Evolutionary conservation across 1,140 invertebrate genomes (phyloP).

Genomic region (Pectinophora gossypiella): DNA sequence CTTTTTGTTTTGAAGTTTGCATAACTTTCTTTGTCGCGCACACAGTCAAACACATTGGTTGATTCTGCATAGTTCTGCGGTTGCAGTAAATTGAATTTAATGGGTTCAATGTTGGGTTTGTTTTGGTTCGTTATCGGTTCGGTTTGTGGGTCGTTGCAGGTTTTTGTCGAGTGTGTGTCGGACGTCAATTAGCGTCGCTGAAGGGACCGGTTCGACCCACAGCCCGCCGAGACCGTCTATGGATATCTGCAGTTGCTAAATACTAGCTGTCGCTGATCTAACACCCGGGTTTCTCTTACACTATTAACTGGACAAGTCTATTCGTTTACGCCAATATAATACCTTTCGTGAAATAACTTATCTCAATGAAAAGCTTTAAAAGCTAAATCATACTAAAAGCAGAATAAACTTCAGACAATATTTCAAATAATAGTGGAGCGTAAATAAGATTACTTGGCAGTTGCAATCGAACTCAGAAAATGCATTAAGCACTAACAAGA

Average conservation of each 20-base stretch:
- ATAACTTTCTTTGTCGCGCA: slow-evolving; percentile 46
- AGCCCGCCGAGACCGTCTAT: slow-evolving; percentile 21
- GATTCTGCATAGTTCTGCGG: slow-evolving; percentile 31
- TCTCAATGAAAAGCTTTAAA: too few relatives aligned
- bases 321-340: too few relatives aligned
- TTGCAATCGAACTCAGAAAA: too few relatives aligned
- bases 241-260: background rate
- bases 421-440: too few relatives aligned
- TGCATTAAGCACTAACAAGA: too few relatives aligned
- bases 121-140: slow-evolving; percentile 14
- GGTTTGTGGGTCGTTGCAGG: slow-evolving; percentile 15
- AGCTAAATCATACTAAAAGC: too few relatives aligned
- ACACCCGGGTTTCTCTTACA: background rate
- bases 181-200: slow-evolving; percentile 58
- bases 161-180: slow-evolving; percentile 31
- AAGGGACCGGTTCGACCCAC: slow-evolving; percentile 45
- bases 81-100: slow-evolving; percentile 29
- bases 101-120: slow-evolving; percentile 10
- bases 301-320: too few relatives aligned
- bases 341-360: too few relatives aligned
- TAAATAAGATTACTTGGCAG: too few relatives aligned
- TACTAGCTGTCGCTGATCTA: background rate
- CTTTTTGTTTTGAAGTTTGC: slow-evolving; percentile 40
- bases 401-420: too few relatives aligned
- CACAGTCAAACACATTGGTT: slow-evolving; percentile 42